Evolutionary conservation across 2,888 invertebrate species (phyloP).

Genomic region (Thelaira solivaga): DNA sequence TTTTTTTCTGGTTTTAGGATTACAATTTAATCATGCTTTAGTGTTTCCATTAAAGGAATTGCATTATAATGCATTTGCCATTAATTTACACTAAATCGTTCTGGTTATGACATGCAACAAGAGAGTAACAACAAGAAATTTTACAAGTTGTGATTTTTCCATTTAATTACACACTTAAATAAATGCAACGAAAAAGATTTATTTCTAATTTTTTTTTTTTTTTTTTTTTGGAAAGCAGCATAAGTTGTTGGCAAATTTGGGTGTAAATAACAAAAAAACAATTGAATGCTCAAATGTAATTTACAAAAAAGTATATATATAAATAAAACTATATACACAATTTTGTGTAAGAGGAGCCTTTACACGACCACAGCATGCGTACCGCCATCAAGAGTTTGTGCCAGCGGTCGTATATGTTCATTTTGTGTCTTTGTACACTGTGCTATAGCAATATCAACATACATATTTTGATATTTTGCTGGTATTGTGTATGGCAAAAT

Average conservation of each 20-base stretch:
- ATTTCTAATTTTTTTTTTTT: not conserved
- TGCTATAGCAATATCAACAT: too few species aligned
- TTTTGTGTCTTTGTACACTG: too few species aligned
- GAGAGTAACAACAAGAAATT: constrained; percentile 41
- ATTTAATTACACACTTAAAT: constrained; percentile 55
- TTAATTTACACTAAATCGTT: constrained; percentile 48
- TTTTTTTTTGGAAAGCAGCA: constrained; percentile 2
- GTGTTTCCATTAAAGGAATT: constrained; percentile 13
- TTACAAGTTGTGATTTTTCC: constrained; percentile 54
- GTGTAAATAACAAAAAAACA: constrained; percentile 27
- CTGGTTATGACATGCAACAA: constrained; percentile 49
- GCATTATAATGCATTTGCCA: constrained; percentile 53
- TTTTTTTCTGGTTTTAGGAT: constrained; percentile 2
- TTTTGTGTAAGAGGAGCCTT: too few species aligned
- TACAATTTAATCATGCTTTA: constrained; percentile 18
- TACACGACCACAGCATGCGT: too few species aligned
- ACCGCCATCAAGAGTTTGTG: too few species aligned
- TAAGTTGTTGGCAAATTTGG: constrained; percentile 31
- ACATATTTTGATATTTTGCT: too few species aligned
- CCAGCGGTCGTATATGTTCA: too few species aligned
- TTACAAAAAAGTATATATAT: too few species aligned
- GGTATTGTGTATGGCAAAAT: too few species aligned
- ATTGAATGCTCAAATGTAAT: constrained; percentile 34
- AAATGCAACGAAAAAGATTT: not conserved
- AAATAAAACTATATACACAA: too few species aligned